Conservation (phyloP, 37 sponge, comb jelly and placozoan genomes). For the Diacarnus erythraeanus region DNA sequence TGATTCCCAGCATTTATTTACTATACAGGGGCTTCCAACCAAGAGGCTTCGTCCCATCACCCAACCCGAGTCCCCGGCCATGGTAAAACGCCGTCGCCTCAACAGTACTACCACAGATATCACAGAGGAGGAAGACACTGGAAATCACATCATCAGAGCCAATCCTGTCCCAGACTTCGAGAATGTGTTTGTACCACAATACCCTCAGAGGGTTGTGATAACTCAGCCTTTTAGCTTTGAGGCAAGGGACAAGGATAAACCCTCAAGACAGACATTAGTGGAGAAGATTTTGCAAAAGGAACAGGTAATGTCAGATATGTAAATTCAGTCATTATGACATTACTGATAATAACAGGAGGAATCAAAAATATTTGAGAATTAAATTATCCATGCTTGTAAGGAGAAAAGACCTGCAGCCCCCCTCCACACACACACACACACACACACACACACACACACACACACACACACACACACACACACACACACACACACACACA, state of each 20-base stretch:
- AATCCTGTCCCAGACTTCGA: constrained; percentile 47
- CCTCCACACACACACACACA: too few relatives aligned
- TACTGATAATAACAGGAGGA: too few relatives aligned
- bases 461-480: too few relatives aligned
- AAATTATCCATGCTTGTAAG: too few relatives aligned
- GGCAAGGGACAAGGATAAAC: constrained; percentile 50
- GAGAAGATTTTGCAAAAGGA: constrained; percentile 17
- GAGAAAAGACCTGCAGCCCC: neutral
- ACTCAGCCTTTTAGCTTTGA: constrained; percentile 68
- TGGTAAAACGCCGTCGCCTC: constrained; percentile 21
- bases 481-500: too few relatives aligned
- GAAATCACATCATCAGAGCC: constrained; percentile 21
- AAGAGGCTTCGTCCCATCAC: constrained; percentile 30
- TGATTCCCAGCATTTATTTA: neutral
- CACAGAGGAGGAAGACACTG: constrained; percentile 21
- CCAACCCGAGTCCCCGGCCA: constrained; percentile 55
- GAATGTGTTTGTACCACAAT: constrained; percentile 38
- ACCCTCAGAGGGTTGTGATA: constrained; percentile 39
- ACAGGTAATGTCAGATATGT: constrained; percentile 4
- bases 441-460: too few relatives aligned
- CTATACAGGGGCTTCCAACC: constrained; percentile 62
- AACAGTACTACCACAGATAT: too few relatives aligned
- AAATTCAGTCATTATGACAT: neutral
- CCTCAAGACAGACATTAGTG: constrained; percentile 33
- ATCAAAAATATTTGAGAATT: too few relatives aligned